phyloP scores from a whole-genome alignment of 2,113 vertebrate species.

The Haliaeetus leucogaster region DNA sequence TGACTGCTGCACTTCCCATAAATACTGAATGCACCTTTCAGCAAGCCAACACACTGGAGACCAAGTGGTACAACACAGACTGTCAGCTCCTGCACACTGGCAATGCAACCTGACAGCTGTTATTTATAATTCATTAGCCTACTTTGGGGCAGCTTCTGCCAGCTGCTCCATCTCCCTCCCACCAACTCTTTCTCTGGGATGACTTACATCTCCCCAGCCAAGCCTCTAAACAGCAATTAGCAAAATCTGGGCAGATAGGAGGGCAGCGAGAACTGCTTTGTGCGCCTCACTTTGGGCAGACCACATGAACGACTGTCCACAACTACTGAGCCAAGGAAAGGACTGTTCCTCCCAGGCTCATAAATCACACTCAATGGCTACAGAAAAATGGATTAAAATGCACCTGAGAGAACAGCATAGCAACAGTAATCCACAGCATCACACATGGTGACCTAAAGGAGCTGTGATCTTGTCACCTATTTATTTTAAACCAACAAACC shows the following conservation, averaged over 20 bases:
- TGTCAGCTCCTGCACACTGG: not conserved
- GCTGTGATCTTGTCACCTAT: not conserved
- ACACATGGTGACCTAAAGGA: not conserved
- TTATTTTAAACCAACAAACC: not conserved
- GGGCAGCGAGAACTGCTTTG: not conserved
- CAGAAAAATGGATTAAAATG: not conserved
- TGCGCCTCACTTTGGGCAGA: not conserved
- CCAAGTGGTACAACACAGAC: not conserved
- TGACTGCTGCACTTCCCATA: not conserved
- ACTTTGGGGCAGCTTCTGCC: conserved; percentile 47
- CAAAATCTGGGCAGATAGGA: not conserved
- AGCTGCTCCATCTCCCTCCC: conserved; percentile 44
- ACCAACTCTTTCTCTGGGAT: not conserved
- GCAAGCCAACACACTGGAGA: not conserved
- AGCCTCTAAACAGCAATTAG: conserved; percentile 22
- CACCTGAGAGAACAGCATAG: not conserved
- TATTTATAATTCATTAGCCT: conserved; percentile 70
- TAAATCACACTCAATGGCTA: not conserved
- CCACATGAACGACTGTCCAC: not conserved
- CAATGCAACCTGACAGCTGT: conserved; percentile 53
- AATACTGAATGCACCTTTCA: conserved; percentile 58
- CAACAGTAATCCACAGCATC: not conserved
- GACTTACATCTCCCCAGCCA: not conserved
- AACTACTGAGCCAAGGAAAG: not conserved
- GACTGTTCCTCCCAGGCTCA: not conserved